A percentile compares a stretch with the other conserved stretches of the same genome.
These are phyloP conservation scores for Sycophaga agraensis DNA, from an alignment of 1,140 invertebrate genomes.

Conservation along the genomic window DNA sequence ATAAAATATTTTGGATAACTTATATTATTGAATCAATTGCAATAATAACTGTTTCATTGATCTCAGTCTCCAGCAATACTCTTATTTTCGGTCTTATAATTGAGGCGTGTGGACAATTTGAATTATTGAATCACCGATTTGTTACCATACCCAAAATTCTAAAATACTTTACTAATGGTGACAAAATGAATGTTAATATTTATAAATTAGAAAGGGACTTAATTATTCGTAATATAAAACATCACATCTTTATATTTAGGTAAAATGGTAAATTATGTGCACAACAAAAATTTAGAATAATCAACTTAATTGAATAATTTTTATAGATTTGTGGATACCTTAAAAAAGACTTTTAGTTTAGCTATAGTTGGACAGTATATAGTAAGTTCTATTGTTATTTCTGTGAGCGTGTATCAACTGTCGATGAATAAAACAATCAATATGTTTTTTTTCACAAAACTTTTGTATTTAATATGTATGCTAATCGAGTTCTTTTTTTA, in stretches of 20 bases:
- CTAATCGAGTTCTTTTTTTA: slow-evolving; percentile 5
- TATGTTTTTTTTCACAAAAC: background rate
- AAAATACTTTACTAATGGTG: background rate
- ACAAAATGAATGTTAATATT: background rate
- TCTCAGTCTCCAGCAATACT: slow-evolving; percentile 34
- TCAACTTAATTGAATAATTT: too few relatives aligned
- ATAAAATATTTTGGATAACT: background rate
- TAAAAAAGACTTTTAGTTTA: slow-evolving; percentile 1
- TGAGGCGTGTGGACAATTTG: slow-evolving; percentile 31
- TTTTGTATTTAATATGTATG: slow-evolving; percentile 7
- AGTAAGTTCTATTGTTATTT: slow-evolving; percentile 3
- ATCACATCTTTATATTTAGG: background rate
- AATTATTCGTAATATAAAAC: background rate
- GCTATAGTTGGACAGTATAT: background rate
- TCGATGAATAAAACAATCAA: background rate
- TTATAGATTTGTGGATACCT: background rate
- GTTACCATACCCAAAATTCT: slow-evolving; percentile 10
- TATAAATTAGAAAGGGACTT: background rate
- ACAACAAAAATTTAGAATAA: too few relatives aligned
- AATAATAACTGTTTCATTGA: slow-evolving; percentile 29
- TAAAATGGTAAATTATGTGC: background rate
- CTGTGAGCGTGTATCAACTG: slow-evolving; percentile 14
- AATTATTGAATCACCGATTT: slow-evolving; percentile 32
- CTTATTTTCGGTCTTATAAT: slow-evolving; percentile 34
- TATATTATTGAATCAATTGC: slow-evolving; percentile 25